Conservation (phyloP, 1,140 invertebrate genomes). For the Triops cancriformis region DNA sequence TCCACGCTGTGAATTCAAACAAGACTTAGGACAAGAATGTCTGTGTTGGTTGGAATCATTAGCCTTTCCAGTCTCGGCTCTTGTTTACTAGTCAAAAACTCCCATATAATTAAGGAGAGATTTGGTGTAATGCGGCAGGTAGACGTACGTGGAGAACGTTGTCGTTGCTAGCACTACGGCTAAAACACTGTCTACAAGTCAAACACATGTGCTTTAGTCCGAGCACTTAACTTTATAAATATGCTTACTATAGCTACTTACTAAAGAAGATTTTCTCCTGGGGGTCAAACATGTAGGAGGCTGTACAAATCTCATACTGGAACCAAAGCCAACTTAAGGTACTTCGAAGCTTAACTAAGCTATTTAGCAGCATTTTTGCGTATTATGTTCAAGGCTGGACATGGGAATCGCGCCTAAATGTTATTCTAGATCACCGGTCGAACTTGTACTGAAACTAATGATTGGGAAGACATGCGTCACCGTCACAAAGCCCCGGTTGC, state of each 20-base stretch:
- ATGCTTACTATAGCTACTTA: neutral
- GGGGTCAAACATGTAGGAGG: neutral
- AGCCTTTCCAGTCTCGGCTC: neutral
- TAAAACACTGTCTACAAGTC: neutral
- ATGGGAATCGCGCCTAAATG: neutral
- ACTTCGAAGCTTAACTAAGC: neutral
- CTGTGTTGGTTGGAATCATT: too few relatives aligned
- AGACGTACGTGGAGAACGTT: neutral
- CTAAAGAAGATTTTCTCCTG: neutral
- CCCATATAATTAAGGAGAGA: neutral
- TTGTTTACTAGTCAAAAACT: neutral
- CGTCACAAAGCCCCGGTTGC: too few relatives aligned
- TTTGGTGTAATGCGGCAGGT: neutral
- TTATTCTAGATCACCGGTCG: too few relatives aligned
- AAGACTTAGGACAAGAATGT: too few relatives aligned
- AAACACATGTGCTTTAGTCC: too few relatives aligned
- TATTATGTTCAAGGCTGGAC: neutral
- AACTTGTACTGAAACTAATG: too few relatives aligned
- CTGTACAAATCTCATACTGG: neutral
- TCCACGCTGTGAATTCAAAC: too few relatives aligned
- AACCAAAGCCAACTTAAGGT: neutral
- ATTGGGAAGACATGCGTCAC: too few relatives aligned
- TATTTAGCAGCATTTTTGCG: neutral
- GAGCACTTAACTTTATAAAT: too few relatives aligned
- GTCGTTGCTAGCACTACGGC: neutral